Base-by-base conservation (phyloP, 2,888 invertebrate genomes). In the Spatulosminthurus flaviceps region DNA sequence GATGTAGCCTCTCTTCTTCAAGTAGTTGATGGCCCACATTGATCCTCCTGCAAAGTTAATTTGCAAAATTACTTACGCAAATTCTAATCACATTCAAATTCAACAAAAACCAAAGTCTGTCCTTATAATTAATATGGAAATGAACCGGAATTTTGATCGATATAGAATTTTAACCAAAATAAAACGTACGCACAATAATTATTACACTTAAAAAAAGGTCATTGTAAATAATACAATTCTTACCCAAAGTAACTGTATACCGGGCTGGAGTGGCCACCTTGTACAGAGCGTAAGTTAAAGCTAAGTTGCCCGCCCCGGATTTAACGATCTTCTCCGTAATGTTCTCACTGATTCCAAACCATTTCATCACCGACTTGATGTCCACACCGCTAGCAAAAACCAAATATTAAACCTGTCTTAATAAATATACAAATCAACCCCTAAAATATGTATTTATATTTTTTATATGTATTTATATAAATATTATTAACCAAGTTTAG, bases 311-410 rank as follows among this genome's bases (percentile, higher is more conserved):
- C 87, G 96, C 93, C 85, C 90, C 91, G 0, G 95, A 94, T 83
- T 92, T 91, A 86, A 90, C 91, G 76, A 98, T 88, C 78, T 94
- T 93, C 77, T 92, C 91, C 77, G 95, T 89, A 69, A 97, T 89
- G 81, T 88, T 90, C 85, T 97, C 96, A 88, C 93, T 93, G 5
- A 96, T 88, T 84, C 94, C 92, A 82, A 95, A 86, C 26, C 90
- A 90, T 88, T 96, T 93, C 87, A 98, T 88, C 75, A 95, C 86
- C 34, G 92, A 90, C 76, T 94, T 91, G 67, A 98, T 92, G 89
- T 99, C 97, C 34, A 98, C 91, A 72, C 98, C 98, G 89, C 98
- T 98, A 89, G n/a, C n/a, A n/a, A n/a, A n/a, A n/a, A n/a, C n/a
- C n/a, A n/a, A n/a, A n/a, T n/a, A n/a, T n/a, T n/a, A n/a, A n/a